phyloP scores from a whole-genome alignment of 64 coral and sea anemone species.

The Stichodactyla mertensii region DNA sequence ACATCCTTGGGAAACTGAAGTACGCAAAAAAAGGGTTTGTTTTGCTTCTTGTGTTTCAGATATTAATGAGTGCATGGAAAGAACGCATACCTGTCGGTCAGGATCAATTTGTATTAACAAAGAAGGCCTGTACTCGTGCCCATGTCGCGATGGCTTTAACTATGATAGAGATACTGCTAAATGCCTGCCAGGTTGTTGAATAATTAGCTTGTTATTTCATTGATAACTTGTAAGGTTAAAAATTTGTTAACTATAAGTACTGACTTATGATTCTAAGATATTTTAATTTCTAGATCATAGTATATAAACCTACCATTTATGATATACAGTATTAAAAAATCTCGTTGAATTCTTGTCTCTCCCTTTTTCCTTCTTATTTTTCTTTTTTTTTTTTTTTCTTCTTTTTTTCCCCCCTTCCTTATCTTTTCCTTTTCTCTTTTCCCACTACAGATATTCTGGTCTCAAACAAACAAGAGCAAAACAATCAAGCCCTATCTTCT shows the following conservation, averaged over 20 bases:
- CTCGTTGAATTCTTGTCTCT: no score
- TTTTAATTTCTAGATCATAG: no score
- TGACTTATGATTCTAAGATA: no score
- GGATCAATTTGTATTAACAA: conserved; percentile 20
- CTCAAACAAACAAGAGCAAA: neutral
- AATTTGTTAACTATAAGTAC: no score
- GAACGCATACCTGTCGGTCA: conserved; percentile 1
- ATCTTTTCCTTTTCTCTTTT: neutral
- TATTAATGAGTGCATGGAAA: conserved; percentile 30
- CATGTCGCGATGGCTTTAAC: conserved; percentile 19
- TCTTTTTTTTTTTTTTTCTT: neutral
- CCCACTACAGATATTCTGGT: neutral
- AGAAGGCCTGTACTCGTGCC: conserved; percentile 21
- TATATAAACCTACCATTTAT: no score
- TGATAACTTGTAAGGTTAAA: no score
- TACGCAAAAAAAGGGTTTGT: neutral
- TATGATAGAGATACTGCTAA: neutral
- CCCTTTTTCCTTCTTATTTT: no score
- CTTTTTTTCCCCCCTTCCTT: neutral
- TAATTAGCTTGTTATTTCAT: no score
- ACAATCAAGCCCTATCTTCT: neutral
- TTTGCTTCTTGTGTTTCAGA: neutral
- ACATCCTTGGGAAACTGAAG: no score
- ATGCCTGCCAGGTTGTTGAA: neutral
- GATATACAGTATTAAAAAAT: no score